phyloP scores from a whole-genome alignment of 2,888 invertebrate genomes.

The Chymomyza procnemis region DNA sequence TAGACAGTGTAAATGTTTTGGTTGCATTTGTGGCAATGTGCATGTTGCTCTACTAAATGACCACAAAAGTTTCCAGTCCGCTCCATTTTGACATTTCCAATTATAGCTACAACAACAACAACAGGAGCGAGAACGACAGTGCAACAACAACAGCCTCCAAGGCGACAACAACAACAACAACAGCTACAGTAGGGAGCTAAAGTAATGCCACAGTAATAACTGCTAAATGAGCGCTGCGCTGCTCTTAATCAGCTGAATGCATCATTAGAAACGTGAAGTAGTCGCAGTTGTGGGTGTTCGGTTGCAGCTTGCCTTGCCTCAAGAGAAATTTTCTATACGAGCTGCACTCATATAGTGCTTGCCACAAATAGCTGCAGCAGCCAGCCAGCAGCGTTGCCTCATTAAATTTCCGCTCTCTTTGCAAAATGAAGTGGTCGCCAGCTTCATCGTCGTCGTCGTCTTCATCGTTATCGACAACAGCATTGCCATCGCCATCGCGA shows the following conservation, averaged over 20 bases:
- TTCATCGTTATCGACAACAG: background rate
- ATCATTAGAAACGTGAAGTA: conserved; percentile 48
- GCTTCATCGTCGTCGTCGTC: background rate
- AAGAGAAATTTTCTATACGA: conserved; percentile 46
- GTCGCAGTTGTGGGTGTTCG: background rate
- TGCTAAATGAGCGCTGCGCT: conserved; percentile 23
- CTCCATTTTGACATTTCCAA: conserved; percentile 53
- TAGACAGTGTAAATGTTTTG: background rate
- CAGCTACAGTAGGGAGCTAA: conserved; percentile 2
- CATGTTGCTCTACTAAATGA: conserved; percentile 38
- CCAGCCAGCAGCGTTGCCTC: conserved; percentile 41
- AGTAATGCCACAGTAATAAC: conserved; percentile 8
- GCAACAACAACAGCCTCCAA: conserved; percentile 30
- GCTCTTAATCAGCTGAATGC: conserved; percentile 67
- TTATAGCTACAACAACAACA: background rate
- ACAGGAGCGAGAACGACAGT: conserved; percentile 23
- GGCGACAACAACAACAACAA: conserved; percentile 32
- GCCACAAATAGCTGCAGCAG: background rate
- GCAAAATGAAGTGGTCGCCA: conserved; percentile 55
- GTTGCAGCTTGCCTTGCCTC: conserved; percentile 21
- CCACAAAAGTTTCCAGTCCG: conserved; percentile 46
- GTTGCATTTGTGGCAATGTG: background rate
- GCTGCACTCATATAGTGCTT: background rate
- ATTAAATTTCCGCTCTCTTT: conserved; percentile 71
- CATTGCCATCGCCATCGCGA: background rate